These are phyloP conservation scores for Campoplex capitator DNA, from an alignment of 2,888 invertebrate species.

Conservation along the genomic window DNA sequence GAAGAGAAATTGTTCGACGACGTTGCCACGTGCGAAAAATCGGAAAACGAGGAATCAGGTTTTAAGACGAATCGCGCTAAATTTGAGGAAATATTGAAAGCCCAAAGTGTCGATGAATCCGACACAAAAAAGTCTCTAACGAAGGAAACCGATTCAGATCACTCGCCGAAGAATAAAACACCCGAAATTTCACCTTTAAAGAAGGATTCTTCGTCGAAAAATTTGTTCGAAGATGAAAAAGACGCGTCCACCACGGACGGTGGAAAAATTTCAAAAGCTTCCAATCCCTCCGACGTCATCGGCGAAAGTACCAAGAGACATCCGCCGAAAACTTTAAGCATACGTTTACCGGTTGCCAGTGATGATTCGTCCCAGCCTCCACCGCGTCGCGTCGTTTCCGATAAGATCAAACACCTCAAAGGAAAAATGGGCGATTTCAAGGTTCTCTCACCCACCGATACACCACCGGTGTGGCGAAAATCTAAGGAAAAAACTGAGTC, in stretches of 20 bases:
- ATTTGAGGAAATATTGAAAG: slow-evolving; percentile 45
- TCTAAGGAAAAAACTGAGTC: slow-evolving; percentile 77
- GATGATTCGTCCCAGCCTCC: slow-evolving; percentile 73
- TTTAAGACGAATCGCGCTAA: slow-evolving; percentile 40
- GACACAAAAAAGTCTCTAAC: slow-evolving; percentile 26
- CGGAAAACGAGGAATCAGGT: slow-evolving; percentile 28
- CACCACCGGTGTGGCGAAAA: slow-evolving; percentile 77
- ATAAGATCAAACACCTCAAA: slow-evolving; percentile 81
- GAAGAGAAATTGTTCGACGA: slow-evolving; percentile 52
- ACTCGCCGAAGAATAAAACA: background rate
- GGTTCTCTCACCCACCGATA: slow-evolving; percentile 81
- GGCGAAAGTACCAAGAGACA: slow-evolving; percentile 70
- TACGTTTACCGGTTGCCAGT: slow-evolving; percentile 68
- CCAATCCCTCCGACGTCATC: slow-evolving; percentile 36
- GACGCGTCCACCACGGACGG: slow-evolving; percentile 62
- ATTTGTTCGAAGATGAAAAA: slow-evolving; percentile 23
- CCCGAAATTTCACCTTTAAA: slow-evolving; percentile 1
- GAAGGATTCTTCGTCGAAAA: background rate
- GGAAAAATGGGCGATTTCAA: slow-evolving; percentile 82
- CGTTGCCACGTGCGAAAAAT: background rate
- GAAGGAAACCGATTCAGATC: background rate
- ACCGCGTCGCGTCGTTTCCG: slow-evolving; percentile 77
- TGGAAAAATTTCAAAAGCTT: slow-evolving; percentile 56
- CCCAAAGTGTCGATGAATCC: slow-evolving; percentile 34
- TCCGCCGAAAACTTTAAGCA: slow-evolving; percentile 80